Evolutionary conservation across 2,888 invertebrate species (phyloP).

Genomic region (Andrena dorsata): DNA sequence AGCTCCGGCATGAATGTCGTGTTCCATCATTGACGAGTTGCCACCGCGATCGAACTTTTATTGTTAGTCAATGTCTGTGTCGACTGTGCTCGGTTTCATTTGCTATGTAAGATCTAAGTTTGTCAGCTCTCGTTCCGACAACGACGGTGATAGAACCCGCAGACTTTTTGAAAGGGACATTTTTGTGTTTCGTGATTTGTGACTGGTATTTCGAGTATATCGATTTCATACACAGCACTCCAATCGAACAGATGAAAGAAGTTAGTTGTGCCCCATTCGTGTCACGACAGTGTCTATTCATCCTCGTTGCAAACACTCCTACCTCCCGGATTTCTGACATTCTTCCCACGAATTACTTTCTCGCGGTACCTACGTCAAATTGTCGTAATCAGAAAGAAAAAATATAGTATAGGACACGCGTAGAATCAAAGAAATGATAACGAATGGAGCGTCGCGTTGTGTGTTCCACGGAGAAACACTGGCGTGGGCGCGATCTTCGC

Average conservation of each 20-base stretch:
- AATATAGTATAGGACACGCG: not conserved
- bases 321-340: no score
- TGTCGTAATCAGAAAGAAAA: not conserved
- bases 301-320: no score
- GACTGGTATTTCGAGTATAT: not conserved
- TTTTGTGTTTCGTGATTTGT: not conserved
- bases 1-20: not conserved
- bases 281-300: no score
- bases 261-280: not conserved
- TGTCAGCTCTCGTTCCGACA: no score
- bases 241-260: not conserved
- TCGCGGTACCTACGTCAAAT: not conserved
- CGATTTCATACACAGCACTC: not conserved
- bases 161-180: not conserved
- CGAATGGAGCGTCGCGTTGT: not conserved
- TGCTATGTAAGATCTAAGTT: no score
- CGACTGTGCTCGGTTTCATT: no score
- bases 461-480: slow-evolving; percentile 47
- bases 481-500: slow-evolving; percentile 67
- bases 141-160: not conserved
- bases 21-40: not conserved
- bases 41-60: not conserved
- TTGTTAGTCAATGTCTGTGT: not conserved
- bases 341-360: no score
- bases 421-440: not conserved